Base-by-base conservation (phyloP, 2,888 invertebrate species). In the Dicranocentrus wangi region DNA sequence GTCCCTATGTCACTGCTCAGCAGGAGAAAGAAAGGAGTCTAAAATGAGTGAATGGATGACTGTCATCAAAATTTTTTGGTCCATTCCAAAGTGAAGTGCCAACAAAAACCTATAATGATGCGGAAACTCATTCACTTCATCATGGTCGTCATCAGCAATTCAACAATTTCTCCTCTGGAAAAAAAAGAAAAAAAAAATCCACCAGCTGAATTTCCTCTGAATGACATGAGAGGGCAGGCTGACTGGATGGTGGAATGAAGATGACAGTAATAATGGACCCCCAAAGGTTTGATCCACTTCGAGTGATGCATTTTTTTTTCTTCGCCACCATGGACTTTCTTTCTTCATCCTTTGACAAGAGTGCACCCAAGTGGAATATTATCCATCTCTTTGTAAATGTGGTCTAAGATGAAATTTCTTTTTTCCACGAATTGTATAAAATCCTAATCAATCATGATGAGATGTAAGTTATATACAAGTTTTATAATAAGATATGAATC, bases 41-140 rank as follows among this genome's bases (percentile, higher is more conserved):
- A 61, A 28, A 65, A 72, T 72, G 61, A 73, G 65, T 73, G 55
- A 51, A 73, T 65, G 73, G 39, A 63, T 68, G 65, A 65, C 42
- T 65, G 65, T 69, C 60, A 61, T 60, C 60, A 32, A 69, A 68
- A 60, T 61, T 47, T 23, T 65, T 32, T 32, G 19, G 19, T 28
- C 61, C 47, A 61, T 39, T 53, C 21, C 21, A 55, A 19, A 32
- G 17, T 28, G 61, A 61, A 61, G 32, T 69, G 69, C 21, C 21
- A 27, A 25, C 27, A 47, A 68, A 51, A 43, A n/a, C 17, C 32
- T 61, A 73, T 73, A 73, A 73, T 73, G 73, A 73, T 73, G 72
- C 61, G 61, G 60, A 75, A 66, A 75, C 39, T 55, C 58, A 42
- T 43, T 53, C 66, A 75, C 66, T 75, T 71, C 65, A 65, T 71